Conservation (phyloP, 2,888 invertebrate species). For the Orthonevra nobilis region DNA sequence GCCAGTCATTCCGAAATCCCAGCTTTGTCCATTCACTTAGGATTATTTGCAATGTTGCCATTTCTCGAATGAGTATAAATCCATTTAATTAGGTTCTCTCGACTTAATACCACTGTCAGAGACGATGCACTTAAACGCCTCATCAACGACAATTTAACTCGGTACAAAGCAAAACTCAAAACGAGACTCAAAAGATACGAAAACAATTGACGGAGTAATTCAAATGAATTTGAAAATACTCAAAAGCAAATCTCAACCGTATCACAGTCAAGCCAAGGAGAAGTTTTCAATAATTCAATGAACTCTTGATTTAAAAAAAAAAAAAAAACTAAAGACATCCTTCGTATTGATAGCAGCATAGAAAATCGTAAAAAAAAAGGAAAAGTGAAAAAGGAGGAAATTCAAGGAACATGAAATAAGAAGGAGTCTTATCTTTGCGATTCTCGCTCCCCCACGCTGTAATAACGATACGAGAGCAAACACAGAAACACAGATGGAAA, state of each 20-base stretch:
- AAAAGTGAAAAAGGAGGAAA: constrained; percentile 7
- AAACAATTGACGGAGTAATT: constrained; percentile 6
- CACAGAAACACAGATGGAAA: neutral
- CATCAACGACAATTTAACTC: neutral
- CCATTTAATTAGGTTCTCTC: constrained; percentile 30
- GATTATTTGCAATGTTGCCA: constrained; percentile 16
- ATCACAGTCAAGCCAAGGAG: neutral
- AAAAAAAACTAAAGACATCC: neutral
- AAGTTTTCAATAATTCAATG: constrained; percentile 38
- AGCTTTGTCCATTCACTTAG: constrained; percentile 38
- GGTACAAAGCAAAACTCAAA: neutral
- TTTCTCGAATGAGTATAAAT: constrained; percentile 33
- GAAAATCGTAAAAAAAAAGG: constrained; percentile 3
- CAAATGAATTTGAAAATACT: neutral
- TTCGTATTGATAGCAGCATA: constrained; percentile 18
- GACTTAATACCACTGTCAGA: constrained; percentile 15
- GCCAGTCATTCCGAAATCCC: constrained; percentile 29
- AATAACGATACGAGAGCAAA: neutral
- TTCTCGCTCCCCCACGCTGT: neutral
- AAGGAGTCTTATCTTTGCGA: constrained; percentile 3
- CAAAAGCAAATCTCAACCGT: neutral
- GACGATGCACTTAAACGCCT: constrained; percentile 1
- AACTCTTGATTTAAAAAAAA: constrained; percentile 27
- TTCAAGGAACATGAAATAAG: constrained; percentile 11
- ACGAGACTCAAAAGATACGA: constrained; percentile 1